Evolutionary conservation across 2,797 vertebrate species (phyloP).

Genomic region (Telmatherina bonti): DNA sequence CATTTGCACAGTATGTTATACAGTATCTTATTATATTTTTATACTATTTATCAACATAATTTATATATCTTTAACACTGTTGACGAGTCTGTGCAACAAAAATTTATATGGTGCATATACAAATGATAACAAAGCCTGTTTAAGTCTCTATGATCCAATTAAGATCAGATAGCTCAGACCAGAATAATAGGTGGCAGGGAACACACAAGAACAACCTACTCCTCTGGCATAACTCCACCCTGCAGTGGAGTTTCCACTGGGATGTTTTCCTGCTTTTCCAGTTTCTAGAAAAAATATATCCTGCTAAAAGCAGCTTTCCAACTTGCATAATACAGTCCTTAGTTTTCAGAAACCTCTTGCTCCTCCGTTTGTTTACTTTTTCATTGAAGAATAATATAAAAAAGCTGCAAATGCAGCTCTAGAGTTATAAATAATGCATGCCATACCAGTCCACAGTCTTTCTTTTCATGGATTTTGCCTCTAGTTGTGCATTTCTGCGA

Average conservation of each 20-base stretch:
- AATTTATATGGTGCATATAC: too few species aligned
- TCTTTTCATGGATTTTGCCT: background rate
- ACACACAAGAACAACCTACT: background rate
- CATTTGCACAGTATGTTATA: too few species aligned
- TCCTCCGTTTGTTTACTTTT: background rate
- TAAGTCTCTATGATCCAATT: background rate
- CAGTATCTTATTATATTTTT: too few species aligned
- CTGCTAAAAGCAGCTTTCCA: background rate
- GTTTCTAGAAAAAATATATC: too few species aligned
- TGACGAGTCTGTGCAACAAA: too few species aligned
- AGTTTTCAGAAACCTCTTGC: background rate
- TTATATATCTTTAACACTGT: too few species aligned
- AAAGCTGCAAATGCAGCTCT: background rate
- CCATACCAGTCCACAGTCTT: background rate
- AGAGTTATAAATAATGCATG: background rate
- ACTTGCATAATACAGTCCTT: background rate
- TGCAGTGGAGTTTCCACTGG: background rate
- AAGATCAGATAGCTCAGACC: background rate
- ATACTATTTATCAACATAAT: too few species aligned
- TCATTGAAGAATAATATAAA: background rate
- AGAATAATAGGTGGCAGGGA: background rate
- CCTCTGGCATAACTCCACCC: background rate
- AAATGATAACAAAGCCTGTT: too few species aligned
- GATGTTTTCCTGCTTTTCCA: background rate
- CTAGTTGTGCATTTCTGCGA: background rate